These are phyloP conservation scores for Eolophus roseicapilla DNA, from an alignment of 2,113 vertebrate species.

Conservation along the genomic window DNA sequence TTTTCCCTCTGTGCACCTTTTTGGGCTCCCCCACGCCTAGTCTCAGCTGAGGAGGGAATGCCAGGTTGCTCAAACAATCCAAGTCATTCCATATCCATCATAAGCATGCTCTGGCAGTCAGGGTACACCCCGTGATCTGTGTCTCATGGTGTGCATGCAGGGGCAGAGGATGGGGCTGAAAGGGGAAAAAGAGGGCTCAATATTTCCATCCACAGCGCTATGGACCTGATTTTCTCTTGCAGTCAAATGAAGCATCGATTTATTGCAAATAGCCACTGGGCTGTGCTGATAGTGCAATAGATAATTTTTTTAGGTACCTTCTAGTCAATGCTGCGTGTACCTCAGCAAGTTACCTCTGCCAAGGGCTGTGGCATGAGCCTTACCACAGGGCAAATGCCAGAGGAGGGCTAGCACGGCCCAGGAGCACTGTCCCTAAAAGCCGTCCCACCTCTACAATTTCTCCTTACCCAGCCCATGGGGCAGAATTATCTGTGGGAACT, in stretches of 20 bases:
- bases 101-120: not conserved
- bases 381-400: no score
- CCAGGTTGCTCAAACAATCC: not conserved
- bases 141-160: not conserved
- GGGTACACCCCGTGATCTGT: not conserved
- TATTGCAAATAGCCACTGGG: not conserved
- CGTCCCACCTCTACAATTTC: not conserved
- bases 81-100: fast-evolving
- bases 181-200: not conserved
- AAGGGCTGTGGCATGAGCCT: not conserved
- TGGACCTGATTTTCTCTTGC: not conserved
- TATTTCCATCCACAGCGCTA: not conserved
- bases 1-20: not conserved
- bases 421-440: not conserved
- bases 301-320: not conserved
- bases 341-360: not conserved
- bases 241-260: not conserved
- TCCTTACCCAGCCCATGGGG: not conserved
- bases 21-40: not conserved
- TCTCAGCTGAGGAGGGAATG: not conserved
- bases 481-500: fast-evolving
- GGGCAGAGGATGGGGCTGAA: not conserved
- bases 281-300: not conserved
- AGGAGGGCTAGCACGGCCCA: not conserved
- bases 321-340: not conserved